These are phyloP conservation scores for Todiramphus saurophagus DNA, from an alignment of 2,113 vertebrate species.

Conservation along the genomic window DNA sequence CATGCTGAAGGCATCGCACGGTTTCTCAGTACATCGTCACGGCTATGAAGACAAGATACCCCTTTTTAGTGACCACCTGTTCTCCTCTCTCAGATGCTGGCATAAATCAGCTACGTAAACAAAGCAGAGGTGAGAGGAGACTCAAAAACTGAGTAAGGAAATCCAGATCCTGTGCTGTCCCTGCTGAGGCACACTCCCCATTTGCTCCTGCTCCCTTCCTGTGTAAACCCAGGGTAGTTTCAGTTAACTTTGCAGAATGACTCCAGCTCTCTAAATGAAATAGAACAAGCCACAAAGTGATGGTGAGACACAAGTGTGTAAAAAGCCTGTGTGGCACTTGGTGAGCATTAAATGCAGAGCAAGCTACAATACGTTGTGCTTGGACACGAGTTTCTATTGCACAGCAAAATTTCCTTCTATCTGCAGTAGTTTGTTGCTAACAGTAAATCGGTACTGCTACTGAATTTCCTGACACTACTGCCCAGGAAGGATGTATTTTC, in stretches of 20 bases:
- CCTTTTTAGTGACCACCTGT: background rate
- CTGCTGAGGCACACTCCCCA: background rate
- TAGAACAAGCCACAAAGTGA: background rate
- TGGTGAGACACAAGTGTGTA: background rate
- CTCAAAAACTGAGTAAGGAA: background rate
- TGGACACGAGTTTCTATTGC: background rate
- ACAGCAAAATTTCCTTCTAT: background rate
- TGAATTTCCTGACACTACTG: background rate
- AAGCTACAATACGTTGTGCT: background rate
- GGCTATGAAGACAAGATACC: background rate
- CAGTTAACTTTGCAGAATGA: background rate
- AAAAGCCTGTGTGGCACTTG: background rate
- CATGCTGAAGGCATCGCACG: background rate
- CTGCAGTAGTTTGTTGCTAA: background rate
- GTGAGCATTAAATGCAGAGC: background rate
- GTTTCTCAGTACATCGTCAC: background rate
- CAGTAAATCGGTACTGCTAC: background rate
- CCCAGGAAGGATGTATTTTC: background rate
- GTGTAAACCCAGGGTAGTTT: background rate
- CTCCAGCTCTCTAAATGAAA: background rate
- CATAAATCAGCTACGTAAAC: background rate
- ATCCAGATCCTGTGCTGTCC: background rate
- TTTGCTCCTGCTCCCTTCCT: background rate
- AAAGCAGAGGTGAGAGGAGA: background rate
- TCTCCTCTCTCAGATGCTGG: background rate